Conservation (phyloP, 1,140 invertebrate species). For the Neodiprion lecontei region DNA sequence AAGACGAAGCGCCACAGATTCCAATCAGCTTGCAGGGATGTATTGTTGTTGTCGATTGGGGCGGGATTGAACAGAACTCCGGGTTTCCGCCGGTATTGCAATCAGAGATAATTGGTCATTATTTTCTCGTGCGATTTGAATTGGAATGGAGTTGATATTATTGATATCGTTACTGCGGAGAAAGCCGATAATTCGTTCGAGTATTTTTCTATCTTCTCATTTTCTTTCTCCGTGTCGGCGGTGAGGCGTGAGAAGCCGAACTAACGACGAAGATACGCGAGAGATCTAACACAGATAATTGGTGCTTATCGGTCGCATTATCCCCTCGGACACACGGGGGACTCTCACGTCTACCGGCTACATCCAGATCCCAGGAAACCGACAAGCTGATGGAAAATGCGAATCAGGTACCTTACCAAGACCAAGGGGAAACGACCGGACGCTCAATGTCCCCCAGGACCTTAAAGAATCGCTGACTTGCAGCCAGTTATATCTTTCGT, state of each 20-base stretch:
- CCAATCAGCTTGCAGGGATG: no score
- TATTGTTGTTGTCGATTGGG: no score
- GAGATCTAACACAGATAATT: not conserved
- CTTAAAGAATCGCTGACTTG: not conserved
- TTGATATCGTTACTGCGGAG: no score
- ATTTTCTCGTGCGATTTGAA: not conserved
- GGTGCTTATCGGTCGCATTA: not conserved
- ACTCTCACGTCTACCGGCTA: not conserved
- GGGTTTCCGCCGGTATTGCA: not conserved
- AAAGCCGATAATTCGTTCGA: no score
- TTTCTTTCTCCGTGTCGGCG: not conserved
- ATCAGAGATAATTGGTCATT: not conserved
- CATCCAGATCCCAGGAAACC: not conserved
- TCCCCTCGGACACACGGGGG: not conserved
- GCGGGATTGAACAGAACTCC: not conserved
- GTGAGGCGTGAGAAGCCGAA: not conserved
- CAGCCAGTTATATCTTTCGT: not conserved
- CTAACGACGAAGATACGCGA: not conserved
- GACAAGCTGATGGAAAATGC: constrained; percentile 2
- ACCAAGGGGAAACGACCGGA: not conserved
- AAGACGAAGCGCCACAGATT: no score
- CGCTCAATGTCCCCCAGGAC: not conserved
- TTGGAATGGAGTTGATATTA: not conserved
- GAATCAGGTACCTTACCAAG: not conserved
- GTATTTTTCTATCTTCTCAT: not conserved